Evolutionary conservation across 2,888 invertebrate genomes (phyloP).

Genomic region (Aphidius colemani): DNA sequence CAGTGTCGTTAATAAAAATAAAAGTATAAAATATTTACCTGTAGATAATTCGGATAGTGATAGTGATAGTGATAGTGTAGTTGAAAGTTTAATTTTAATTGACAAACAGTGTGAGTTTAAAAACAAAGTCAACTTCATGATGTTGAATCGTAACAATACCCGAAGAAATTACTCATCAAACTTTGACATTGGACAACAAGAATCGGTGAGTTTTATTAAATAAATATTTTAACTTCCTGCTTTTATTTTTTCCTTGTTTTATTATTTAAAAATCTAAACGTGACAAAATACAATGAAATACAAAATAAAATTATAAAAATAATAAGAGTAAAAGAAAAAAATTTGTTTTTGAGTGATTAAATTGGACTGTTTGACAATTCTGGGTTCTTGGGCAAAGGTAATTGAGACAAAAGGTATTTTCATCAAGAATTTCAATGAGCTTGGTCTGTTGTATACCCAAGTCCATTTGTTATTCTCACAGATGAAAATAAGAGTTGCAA

Average conservation of each 20-base stretch:
- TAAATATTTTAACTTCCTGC: too few relatives aligned
- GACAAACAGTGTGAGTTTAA: not conserved
- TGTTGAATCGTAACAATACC: not conserved
- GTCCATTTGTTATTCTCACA: constrained; percentile 13
- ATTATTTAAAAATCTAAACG: too few relatives aligned
- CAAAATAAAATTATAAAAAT: too few relatives aligned
- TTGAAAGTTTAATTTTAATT: constrained; percentile 18
- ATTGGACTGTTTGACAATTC: constrained; percentile 7
- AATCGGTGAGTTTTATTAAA: constrained; percentile 9
- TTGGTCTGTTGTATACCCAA: constrained; percentile 3
- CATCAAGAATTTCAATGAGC: constrained; percentile 18
- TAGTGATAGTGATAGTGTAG: constrained; percentile 16
- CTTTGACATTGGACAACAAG: constrained; percentile 6
- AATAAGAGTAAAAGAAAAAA: too few relatives aligned
- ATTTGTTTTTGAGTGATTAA: constrained; percentile 4
- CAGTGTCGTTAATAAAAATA: too few relatives aligned
- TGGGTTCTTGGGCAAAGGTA: not conserved
- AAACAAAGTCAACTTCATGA: not conserved
- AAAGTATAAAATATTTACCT: too few relatives aligned
- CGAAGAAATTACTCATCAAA: not conserved
- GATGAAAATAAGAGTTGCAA: constrained; percentile 10
- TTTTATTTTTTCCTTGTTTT: too few relatives aligned
- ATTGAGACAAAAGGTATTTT: constrained; percentile 19
- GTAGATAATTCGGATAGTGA: constrained; percentile 2
- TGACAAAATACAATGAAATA: too few relatives aligned